phyloP scores from a whole-genome alignment of 2,113 vertebrate species.

The Eleginops maclovinus region DNA sequence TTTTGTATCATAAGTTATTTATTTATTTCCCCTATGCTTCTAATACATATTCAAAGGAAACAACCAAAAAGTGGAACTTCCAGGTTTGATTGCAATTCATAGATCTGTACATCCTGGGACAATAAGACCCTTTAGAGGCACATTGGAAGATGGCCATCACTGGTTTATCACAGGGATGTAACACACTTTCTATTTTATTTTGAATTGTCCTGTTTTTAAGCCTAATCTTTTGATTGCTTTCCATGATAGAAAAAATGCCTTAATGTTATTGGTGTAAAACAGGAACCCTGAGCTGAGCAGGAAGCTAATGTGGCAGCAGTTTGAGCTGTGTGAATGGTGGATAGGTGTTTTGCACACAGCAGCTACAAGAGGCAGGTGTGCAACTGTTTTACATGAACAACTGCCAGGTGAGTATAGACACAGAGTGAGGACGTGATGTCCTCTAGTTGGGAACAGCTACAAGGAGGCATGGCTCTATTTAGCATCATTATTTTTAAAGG shows the following conservation, averaged over 20 bases:
- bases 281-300: background rate
- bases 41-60: too few species aligned
- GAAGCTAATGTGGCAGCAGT: slow-evolving; percentile 31
- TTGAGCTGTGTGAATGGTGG: slow-evolving; percentile 10
- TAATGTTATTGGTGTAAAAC: background rate
- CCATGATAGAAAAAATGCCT: background rate
- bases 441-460: background rate
- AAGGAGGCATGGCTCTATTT: background rate
- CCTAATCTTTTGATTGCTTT: background rate
- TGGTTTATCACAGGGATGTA: too few species aligned
- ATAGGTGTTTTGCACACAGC: slow-evolving; percentile 36
- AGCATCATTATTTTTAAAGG: background rate
- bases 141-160: too few species aligned
- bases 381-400: slow-evolving; percentile 21
- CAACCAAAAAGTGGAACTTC: too few species aligned
- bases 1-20: too few species aligned
- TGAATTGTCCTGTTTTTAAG: background rate
- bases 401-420: slow-evolving; percentile 26
- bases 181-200: background rate
- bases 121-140: too few species aligned
- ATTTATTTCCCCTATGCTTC: too few species aligned
- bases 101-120: too few species aligned
- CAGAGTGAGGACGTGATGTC: background rate
- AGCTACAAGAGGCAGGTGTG: slow-evolving; percentile 21
- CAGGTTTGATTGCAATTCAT: too few species aligned